Evolutionary conservation across 2,888 invertebrate species (phyloP), one percentile per base, ranked within the genome.

Genomic region (Trichopria drosophilae): DNA sequence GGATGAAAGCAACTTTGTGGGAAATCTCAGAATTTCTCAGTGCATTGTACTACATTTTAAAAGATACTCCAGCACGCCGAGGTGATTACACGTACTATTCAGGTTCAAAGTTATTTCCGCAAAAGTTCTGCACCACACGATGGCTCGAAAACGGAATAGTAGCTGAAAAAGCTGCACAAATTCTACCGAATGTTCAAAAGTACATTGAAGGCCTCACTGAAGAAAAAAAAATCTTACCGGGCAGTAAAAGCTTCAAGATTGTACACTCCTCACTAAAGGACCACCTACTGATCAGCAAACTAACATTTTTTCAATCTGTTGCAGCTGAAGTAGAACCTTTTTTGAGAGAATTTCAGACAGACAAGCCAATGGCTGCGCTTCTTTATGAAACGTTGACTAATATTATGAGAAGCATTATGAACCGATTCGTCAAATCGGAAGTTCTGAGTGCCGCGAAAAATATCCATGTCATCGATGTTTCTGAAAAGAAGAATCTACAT

Each of bases 1-100:
- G 62, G 3, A 53, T 62, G n/a, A 53, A 51, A 13, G 51, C 43
- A 39, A 55, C 58, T 9, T 36, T 48, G 2, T 67, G 66, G 63
- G 32, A 57, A 5, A 24, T 68, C 18, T 44, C 50, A 5, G 32
- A 40, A 35, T 59, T 66, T 41, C 55, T 70, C 16, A 40, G 47
- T 15, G 53, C 59, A 28, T n/a, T 59, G n/a, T 65, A 64, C 32
- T 58, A 61, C 34, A 42, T 69, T 5, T 69, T 69, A 37, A 62
- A 68, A 41, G 60, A 69, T 44, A 53, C 58, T 6, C 63, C 69
- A 28, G 57, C 63, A 22, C 57, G 64, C 39, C 46, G 60, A 44
- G 59, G 55, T 10, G 63, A 65, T 36, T 71, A 61, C 37, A 57
- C 47, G 3, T 36, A 37, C 20, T 31, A 49, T 20, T 55, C 62